A percentile compares a stretch with the other conserved stretches of the same genome.
phyloP scores from a whole-genome alignment of 2,888 invertebrate species.

The Listrodromus nycthemerus region DNA sequence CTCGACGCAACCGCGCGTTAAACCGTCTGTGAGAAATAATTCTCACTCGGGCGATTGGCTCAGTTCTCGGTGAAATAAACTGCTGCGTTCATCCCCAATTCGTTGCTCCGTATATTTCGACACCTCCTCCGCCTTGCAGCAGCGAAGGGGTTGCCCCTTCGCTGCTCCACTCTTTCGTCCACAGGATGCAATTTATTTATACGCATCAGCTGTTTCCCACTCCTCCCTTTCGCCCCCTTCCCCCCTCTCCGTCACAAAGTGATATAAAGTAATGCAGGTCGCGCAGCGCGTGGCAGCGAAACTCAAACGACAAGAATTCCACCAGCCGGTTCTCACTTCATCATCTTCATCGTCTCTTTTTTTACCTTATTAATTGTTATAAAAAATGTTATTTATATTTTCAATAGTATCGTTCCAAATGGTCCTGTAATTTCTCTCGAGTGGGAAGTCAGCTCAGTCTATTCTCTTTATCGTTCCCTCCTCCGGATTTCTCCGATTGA shows the following conservation, averaged over 20 bases:
- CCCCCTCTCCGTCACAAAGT: not conserved
- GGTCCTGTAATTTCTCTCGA: not conserved
- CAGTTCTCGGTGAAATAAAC: slow-evolving; percentile 36
- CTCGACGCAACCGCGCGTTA: not conserved
- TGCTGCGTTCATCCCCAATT: not conserved
- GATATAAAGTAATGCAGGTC: slow-evolving; percentile 27
- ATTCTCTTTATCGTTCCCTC: not conserved
- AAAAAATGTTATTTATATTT: not conserved
- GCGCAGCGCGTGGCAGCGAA: not conserved
- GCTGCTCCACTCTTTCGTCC: not conserved
- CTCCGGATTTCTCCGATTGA: not conserved
- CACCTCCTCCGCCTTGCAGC: not conserved
- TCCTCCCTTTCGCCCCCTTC: not conserved
- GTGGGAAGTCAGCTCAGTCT: not conserved
- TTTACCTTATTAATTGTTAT: not conserved
- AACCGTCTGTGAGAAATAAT: slow-evolving; percentile 52
- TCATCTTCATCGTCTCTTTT: slow-evolving; percentile 9
- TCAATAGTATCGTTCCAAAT: not conserved
- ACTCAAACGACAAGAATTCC: slow-evolving; percentile 16
- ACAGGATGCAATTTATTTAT: slow-evolving; percentile 37
- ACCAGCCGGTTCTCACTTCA: slow-evolving; percentile 4
- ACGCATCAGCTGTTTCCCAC: slow-evolving; percentile 40
- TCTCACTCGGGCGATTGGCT: slow-evolving; percentile 42
- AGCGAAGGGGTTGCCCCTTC: not conserved
- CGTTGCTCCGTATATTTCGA: not conserved